Evolutionary conservation across 1,140 invertebrate genomes (phyloP), one percentile per base, ranked within the genome.

Genomic region (Anadara kagoshimensis): DNA sequence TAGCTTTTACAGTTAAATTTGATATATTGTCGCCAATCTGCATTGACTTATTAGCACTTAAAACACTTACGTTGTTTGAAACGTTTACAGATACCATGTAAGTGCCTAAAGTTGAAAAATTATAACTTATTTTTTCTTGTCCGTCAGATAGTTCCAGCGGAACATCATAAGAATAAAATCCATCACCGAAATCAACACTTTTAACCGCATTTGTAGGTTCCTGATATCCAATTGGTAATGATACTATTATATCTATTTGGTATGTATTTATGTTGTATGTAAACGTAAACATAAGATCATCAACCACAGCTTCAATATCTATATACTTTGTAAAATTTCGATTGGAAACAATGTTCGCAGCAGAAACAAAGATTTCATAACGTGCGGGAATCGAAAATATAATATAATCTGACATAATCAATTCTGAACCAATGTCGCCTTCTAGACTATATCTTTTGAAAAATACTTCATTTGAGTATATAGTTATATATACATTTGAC

Each of bases 161-260:
- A 26, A 59, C 12, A 8, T 49, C 18, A 5, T 45, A 41, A 43
- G 36, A 16, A 3, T 8, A 11, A 12, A n/a, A 14, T 18, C 56
- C 56, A 47, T 69, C 43, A 44, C 66, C 66, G 24, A 59, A 69
- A 47, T 53, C 36, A 4, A 69, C 41, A 49, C 59, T 58, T 29
- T 45, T 22, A 12, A 69, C n/a, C 18, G 56, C 66, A 59, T 49
- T 59, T 59, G 66, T 69, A 43, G 66, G 66, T 10, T 16, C 14
- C n/a, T 12, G 54, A 18, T 47, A n/a, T 7, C 5, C 20, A 29
- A 44, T n/a, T 1, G 20, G 14, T 47, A 59, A 49, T 36, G 41
- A 14, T 14, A 69, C 47, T n/a, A 56, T 59, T 1, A 69, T 24
- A 36, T 69, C 59, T 26, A 59, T 56, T 16, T 49, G 41, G n/a